These are phyloP conservation scores for Pagetopsis macropterus DNA, from an alignment of 2,797 vertebrate species.

Conservation along the genomic window DNA sequence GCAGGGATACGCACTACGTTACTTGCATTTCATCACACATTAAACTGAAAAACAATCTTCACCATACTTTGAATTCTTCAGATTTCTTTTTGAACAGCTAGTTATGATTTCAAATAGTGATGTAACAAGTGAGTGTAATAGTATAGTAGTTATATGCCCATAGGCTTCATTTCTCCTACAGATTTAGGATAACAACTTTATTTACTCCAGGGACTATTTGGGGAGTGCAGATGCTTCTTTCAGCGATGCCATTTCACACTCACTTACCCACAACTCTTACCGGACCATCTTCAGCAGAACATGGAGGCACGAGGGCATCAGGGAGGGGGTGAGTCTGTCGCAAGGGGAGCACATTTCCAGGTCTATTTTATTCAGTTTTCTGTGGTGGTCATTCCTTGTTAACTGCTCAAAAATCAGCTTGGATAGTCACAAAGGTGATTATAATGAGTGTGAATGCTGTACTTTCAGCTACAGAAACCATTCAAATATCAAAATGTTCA, in stretches of 20 bases:
- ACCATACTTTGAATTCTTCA: background rate
- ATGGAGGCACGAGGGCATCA: constrained; percentile 31
- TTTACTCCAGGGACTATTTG: constrained; percentile 37
- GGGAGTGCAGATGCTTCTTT: constrained; percentile 32
- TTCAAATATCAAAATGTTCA: too few species aligned
- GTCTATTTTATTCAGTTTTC: constrained; percentile 16
- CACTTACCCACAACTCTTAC: constrained; percentile 51
- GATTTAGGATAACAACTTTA: constrained; percentile 19
- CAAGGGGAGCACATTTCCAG: constrained; percentile 13
- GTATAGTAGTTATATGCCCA: background rate
- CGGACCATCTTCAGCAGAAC: constrained; percentile 33
- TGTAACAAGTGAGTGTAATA: background rate
- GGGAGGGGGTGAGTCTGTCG: constrained; percentile 14
- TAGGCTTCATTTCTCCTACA: background rate
- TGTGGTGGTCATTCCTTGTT: constrained; percentile 8
- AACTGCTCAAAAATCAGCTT: constrained; percentile 2
- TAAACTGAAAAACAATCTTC: constrained; percentile 21
- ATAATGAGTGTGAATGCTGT: background rate
- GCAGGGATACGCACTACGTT: constrained; percentile 36
- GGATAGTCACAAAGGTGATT: background rate
- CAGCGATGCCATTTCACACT: constrained; percentile 58
- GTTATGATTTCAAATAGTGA: constrained; percentile 7
- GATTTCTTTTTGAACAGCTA: background rate
- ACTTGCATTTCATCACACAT: constrained; percentile 29
- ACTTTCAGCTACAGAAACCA: too few species aligned